Evolutionary conservation across 2,113 vertebrate species (phyloP).

Genomic region (Chloropsis cyanopogon): DNA sequence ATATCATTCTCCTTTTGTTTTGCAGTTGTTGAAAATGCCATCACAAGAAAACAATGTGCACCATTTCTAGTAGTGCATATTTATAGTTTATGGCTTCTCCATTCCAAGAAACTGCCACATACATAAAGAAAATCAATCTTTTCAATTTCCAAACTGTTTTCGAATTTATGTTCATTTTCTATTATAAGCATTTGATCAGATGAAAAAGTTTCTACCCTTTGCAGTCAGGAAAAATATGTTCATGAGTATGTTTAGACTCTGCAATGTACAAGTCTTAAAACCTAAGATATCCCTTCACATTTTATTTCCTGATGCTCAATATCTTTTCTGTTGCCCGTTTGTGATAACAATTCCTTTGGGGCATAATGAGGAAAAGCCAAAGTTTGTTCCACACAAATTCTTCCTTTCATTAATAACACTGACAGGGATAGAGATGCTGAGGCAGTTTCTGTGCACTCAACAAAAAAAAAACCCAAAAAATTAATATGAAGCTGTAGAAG

Average conservation of each 20-base stretch:
- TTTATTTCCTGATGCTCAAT: not conserved
- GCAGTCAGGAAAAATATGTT: not conserved
- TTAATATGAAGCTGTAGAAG: not conserved
- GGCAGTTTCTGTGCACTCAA: not conserved
- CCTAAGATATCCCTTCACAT: not conserved
- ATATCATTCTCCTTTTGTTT: not conserved
- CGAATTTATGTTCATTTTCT: conserved; percentile 2
- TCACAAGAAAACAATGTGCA: not conserved
- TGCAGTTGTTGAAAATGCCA: conserved; percentile 35
- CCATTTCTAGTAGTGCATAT: not conserved
- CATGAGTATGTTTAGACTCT: not conserved
- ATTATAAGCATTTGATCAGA: not conserved
- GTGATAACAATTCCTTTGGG: not conserved
- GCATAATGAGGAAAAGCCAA: not conserved
- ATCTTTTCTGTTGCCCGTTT: not conserved
- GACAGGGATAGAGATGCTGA: not conserved
- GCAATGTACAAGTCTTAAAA: not conserved
- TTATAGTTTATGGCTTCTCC: not conserved
- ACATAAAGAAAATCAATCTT: not conserved
- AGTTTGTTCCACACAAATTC: not conserved
- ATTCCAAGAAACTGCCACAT: not conserved
- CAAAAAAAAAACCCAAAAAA: not conserved
- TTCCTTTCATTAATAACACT: not conserved
- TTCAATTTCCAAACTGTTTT: conserved; percentile 7
- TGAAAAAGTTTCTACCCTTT: not conserved